Evolutionary conservation across 1,140 invertebrate genomes (phyloP).

Genomic region (Pachypsylla venusta): DNA sequence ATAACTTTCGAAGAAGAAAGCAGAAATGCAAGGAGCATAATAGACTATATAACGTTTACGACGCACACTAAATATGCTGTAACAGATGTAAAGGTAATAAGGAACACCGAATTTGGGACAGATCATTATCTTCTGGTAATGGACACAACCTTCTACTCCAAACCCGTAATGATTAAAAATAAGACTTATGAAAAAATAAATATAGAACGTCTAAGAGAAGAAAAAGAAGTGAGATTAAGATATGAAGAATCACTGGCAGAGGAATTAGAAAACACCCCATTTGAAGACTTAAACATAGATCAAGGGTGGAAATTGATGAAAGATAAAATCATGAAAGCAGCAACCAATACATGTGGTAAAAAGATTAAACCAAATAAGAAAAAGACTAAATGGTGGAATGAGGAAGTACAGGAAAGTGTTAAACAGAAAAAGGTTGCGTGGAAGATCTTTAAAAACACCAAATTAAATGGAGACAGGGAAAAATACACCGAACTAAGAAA

Average conservation of each 20-base stretch:
- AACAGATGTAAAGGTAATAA: conserved; percentile 8
- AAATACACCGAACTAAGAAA: too few relatives aligned
- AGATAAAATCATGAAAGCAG: neutral
- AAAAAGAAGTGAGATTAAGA: neutral
- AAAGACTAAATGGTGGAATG: neutral
- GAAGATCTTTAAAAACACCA: neutral
- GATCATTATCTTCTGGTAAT: conserved; percentile 8
- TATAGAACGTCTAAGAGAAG: neutral
- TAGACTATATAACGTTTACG: conserved; percentile 4
- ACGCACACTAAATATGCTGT: conserved; percentile 9
- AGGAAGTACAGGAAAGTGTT: neutral
- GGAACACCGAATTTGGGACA: neutral
- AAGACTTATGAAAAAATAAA: neutral
- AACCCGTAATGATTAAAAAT: neutral
- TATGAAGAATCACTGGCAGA: neutral
- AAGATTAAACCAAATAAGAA: neutral
- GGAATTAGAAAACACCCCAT: neutral
- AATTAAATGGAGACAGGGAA: neutral
- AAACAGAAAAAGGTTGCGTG: neutral
- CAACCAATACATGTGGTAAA: neutral
- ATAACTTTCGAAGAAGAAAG: too few relatives aligned
- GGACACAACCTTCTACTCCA: neutral
- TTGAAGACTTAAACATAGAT: neutral
- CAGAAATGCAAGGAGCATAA: too few relatives aligned
- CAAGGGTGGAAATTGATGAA: neutral